A percentile compares a stretch with the other conserved stretches of the same genome.
Conservation (phyloP, 1,140 invertebrate genomes). For the Drosophila sechellia region DNA sequence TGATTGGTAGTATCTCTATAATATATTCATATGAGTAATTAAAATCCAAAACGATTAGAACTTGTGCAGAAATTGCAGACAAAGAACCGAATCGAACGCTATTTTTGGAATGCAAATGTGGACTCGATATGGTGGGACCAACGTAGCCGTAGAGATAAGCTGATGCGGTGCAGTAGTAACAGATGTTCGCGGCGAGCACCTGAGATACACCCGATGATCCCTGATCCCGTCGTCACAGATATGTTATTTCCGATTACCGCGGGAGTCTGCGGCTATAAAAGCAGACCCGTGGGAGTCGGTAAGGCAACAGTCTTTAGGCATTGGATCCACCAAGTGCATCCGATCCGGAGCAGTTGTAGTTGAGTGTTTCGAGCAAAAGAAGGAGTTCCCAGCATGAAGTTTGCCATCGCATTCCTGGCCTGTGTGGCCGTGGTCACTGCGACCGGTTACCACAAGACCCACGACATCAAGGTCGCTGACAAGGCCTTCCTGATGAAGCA, state of each 20-base stretch:
- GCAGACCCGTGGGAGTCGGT: not conserved
- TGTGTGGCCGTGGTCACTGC: slow-evolving; percentile 70
- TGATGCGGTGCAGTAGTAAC: slow-evolving; percentile 22
- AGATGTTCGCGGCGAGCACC: slow-evolving; percentile 41
- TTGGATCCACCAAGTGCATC: slow-evolving; percentile 64
- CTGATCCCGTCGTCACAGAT: not conserved
- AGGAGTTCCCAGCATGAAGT: slow-evolving; percentile 62
- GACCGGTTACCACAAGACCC: slow-evolving; percentile 52
- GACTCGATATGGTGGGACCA: slow-evolving; percentile 11
- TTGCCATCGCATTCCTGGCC: slow-evolving; percentile 72
- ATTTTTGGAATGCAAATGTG: not conserved
- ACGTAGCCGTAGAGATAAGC: slow-evolving; percentile 32
- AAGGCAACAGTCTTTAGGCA: slow-evolving; percentile 81
- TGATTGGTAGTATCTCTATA: too few species aligned
- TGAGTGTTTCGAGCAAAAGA: not conserved
- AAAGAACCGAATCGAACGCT: not conserved
- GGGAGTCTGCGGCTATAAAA: slow-evolving; percentile 51
- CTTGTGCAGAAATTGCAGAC: not conserved
- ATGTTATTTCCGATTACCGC: not conserved
- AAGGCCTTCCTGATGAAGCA: slow-evolving; percentile 62
- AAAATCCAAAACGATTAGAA: not conserved
- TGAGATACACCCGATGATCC: slow-evolving; percentile 36
- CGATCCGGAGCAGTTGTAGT: slow-evolving; percentile 75
- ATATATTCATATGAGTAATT: too few species aligned
- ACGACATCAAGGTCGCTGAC: slow-evolving; percentile 67